phyloP scores from a whole-genome alignment of 2,113 vertebrate species.

The Cryptotis parvus region DNA sequence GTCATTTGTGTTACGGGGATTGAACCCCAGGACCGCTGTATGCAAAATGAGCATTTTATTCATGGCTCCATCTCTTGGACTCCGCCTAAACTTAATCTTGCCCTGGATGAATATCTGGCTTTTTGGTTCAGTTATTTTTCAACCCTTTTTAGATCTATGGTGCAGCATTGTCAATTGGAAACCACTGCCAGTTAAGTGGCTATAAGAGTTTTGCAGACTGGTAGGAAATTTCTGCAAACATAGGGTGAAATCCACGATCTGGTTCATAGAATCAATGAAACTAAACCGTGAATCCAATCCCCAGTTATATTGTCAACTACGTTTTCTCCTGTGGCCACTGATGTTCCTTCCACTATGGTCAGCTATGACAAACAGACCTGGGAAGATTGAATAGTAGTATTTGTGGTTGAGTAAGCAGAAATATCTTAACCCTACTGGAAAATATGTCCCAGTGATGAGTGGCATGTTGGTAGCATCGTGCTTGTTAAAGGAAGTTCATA shows the following conservation, averaged over 20 bases:
- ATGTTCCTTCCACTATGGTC: neutral
- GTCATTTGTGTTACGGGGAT: no score
- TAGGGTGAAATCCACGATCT: neutral
- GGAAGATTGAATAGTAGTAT: neutral
- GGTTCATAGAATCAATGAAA: slow-evolving; percentile 22
- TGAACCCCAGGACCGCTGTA: no score
- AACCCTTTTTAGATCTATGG: no score
- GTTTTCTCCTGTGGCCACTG: slow-evolving; percentile 17
- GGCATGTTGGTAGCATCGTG: neutral
- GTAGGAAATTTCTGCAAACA: no score
- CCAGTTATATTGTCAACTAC: neutral
- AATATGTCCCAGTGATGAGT: neutral
- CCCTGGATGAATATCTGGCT: neutral
- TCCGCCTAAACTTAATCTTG: neutral
- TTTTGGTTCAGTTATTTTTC: no score
- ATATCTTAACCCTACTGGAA: neutral
- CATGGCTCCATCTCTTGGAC: no score
- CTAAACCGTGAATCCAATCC: neutral
- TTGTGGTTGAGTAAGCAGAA: neutral
- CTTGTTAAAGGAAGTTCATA: slow-evolving; percentile 31
- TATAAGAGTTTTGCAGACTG: no score
- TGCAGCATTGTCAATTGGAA: no score
- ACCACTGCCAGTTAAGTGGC: no score
- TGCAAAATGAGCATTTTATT: no score
- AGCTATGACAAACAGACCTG: neutral